These are phyloP conservation scores for Pteruthius melanotis DNA, from an alignment of 2,113 vertebrate genomes.

Conservation along the genomic window DNA sequence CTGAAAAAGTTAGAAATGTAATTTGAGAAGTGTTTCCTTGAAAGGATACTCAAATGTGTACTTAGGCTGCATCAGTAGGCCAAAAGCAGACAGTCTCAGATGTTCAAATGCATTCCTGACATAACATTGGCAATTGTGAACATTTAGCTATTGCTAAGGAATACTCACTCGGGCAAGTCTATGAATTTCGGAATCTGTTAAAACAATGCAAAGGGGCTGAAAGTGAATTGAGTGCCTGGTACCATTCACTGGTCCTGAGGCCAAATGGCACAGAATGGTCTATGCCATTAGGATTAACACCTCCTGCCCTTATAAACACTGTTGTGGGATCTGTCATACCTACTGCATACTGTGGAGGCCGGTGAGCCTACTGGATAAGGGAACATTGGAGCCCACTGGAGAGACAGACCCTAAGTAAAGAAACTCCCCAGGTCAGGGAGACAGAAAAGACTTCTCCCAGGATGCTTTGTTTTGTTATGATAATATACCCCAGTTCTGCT, in stretches of 20 bases:
- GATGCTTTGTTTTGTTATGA: no score
- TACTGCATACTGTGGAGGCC: not conserved
- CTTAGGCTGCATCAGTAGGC: not conserved
- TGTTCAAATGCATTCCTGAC: conserved; percentile 28
- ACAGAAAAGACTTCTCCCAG: no score
- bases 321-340: not conserved
- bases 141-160: not conserved
- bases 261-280: not conserved
- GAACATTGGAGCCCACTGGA: no score
- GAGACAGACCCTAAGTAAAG: no score
- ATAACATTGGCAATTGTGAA: not conserved
- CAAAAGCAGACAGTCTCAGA: not conserved
- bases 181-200: not conserved
- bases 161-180: not conserved
- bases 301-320: not conserved
- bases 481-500: no score
- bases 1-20: conserved; percentile 2
- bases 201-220: not conserved
- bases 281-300: not conserved
- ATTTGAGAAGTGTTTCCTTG: not conserved
- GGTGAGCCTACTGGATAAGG: no score
- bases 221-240: not conserved
- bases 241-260: not conserved
- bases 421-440: no score
- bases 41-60: conserved; percentile 1